Percentiles rank a stretch among this genome's conserved stretches.
phyloP scores from a whole-genome alignment of 64 coral and sea anemone species.

The Catalaphyllia jardinei region DNA sequence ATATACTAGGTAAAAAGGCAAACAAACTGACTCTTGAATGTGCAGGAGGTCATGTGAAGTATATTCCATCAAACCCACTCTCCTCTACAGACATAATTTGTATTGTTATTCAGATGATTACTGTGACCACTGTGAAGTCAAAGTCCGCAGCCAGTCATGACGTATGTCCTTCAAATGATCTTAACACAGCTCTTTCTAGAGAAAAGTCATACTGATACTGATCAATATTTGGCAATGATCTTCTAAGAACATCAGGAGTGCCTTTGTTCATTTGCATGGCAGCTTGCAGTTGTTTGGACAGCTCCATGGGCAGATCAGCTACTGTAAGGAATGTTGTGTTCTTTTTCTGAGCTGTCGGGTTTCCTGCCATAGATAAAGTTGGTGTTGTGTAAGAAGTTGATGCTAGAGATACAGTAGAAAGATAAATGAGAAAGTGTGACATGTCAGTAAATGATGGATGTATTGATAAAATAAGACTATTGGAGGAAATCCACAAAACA shows the following conservation, averaged over 20 bases:
- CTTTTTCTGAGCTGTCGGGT: not conserved
- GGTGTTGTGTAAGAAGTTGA: not conserved
- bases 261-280: constrained; percentile 21
- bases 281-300: constrained; percentile 56
- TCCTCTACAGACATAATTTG: too few relatives aligned
- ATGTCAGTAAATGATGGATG: not conserved
- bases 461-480: too few relatives aligned
- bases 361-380: not conserved
- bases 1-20: too few relatives aligned
- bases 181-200: constrained; percentile 65
- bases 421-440: not conserved
- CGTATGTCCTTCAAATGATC: not conserved
- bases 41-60: too few relatives aligned
- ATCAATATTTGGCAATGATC: constrained; percentile 36
- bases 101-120: too few relatives aligned
- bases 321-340: constrained; percentile 68
- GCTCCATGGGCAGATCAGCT: constrained; percentile 67
- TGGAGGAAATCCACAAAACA: too few relatives aligned
- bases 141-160: not conserved
- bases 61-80: too few relatives aligned
- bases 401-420: not conserved
- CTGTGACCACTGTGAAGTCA: not conserved
- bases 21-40: too few relatives aligned
- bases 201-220: constrained; percentile 74
- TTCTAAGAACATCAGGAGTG: not conserved